Evolutionary conservation across 1,140 invertebrate genomes (phyloP).

Genomic region (Nephila pilipes): DNA sequence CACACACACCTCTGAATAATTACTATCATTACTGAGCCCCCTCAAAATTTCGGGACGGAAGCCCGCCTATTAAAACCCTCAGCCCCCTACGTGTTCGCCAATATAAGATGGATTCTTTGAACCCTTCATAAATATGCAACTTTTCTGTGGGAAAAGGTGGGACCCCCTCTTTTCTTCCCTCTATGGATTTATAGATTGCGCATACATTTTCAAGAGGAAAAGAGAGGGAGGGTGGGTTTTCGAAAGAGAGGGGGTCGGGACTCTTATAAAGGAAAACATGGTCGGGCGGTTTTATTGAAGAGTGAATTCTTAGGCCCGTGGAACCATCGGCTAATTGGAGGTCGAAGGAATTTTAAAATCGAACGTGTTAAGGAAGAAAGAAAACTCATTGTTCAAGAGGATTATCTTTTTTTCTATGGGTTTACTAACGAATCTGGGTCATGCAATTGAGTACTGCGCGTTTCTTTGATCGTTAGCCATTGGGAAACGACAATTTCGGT

Average conservation of each 20-base stretch:
- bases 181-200: constrained; percentile 77
- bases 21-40: constrained; percentile 75
- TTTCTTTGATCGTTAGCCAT: background rate
- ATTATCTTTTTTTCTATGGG: background rate
- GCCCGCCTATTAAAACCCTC: constrained; percentile 68
- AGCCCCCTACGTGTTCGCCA: constrained; percentile 69
- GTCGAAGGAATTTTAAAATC: constrained; percentile 65
- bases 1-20: constrained; percentile 75
- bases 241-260: background rate
- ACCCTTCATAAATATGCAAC: constrained; percentile 77
- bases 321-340: constrained; percentile 63
- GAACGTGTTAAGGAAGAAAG: constrained; percentile 50
- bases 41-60: constrained; percentile 68
- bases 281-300: constrained; percentile 74
- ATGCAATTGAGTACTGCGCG: background rate
- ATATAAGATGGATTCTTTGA: constrained; percentile 77
- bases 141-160: constrained; percentile 55
- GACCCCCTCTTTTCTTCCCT: constrained; percentile 60
- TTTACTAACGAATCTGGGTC: background rate
- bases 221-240: background rate
- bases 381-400: constrained; percentile 33
- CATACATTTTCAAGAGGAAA: constrained; percentile 66
- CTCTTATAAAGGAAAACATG: constrained; percentile 73
- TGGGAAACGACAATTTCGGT: background rate
- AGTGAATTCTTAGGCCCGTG: background rate